phyloP scores from a whole-genome alignment of 1,140 invertebrate species.

The Caenorhabditis remanei region DNA sequence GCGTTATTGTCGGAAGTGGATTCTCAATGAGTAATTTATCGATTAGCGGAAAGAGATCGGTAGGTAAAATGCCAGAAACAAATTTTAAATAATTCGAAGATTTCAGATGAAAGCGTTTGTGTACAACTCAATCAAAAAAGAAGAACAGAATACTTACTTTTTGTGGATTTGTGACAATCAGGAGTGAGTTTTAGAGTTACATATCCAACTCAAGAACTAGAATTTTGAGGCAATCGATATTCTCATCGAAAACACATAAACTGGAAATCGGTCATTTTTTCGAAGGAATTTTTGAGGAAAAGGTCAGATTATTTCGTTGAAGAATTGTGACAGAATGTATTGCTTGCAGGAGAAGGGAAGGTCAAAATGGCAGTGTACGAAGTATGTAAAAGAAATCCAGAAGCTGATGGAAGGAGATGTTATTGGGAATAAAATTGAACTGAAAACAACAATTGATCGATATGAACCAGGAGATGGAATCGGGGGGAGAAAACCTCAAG shows the following conservation, averaged over 20 bases:
- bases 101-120: slow-evolving; percentile 13
- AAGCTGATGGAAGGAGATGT: neutral
- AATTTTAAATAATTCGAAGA: neutral
- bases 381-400: neutral
- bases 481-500: neutral
- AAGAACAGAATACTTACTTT: neutral
- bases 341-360: neutral
- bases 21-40: neutral
- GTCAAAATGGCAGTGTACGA: slow-evolving; percentile 22
- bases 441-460: neutral
- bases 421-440: neutral
- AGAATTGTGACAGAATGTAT: neutral
- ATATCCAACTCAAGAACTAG: neutral
- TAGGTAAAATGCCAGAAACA: neutral
- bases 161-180: slow-evolving; percentile 33
- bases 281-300: slow-evolving; percentile 11
- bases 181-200: neutral
- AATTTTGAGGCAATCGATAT: neutral
- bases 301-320: neutral
- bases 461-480: neutral
- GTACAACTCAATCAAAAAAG: neutral
- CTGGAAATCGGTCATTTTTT: neutral
- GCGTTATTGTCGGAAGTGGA: neutral
- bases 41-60: neutral
- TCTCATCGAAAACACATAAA: neutral